phyloP scores from a whole-genome alignment of 2,797 vertebrate species.

The Novumbra hubbsi region DNA sequence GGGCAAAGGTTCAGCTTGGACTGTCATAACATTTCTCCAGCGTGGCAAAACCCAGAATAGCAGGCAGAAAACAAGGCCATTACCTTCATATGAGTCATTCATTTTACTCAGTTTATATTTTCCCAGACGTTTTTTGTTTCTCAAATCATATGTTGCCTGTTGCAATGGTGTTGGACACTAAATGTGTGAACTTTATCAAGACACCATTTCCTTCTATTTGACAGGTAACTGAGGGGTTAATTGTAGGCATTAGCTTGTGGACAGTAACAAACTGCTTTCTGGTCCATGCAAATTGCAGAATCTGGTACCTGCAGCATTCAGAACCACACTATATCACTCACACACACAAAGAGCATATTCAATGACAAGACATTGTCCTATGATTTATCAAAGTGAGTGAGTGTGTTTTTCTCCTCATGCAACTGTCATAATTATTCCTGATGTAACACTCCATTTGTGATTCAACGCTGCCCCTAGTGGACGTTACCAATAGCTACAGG shows the following conservation, averaged over 20 bases:
- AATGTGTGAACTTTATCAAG: neutral
- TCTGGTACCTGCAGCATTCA: no score
- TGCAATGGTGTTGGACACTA: neutral
- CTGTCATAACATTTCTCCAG: slow-evolving; percentile 63
- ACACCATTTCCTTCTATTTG: neutral
- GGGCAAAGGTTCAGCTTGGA: slow-evolving; percentile 64
- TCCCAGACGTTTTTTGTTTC: neutral
- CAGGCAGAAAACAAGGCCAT: slow-evolving; percentile 15
- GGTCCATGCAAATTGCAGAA: no score
- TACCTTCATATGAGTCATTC: neutral
- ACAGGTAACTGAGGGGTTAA: no score
- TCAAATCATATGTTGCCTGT: neutral
- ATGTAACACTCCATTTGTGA: slow-evolving; percentile 6
- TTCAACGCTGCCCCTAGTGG: slow-evolving; percentile 71
- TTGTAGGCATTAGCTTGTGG: no score
- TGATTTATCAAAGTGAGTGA: slow-evolving; percentile 47
- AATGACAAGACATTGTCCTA: slow-evolving; percentile 63
- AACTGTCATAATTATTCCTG: slow-evolving; percentile 43
- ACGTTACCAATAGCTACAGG: slow-evolving; percentile 15
- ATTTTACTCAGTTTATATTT: neutral
- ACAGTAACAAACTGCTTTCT: no score
- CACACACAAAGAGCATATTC: slow-evolving; percentile 52
- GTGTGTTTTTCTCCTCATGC: slow-evolving; percentile 27
- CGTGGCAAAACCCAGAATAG: slow-evolving; percentile 59
- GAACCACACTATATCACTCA: slow-evolving; percentile 30